Evolutionary conservation across 92 coral and sea anemone species (phyloP).

Genomic region (Porites rus): DNA sequence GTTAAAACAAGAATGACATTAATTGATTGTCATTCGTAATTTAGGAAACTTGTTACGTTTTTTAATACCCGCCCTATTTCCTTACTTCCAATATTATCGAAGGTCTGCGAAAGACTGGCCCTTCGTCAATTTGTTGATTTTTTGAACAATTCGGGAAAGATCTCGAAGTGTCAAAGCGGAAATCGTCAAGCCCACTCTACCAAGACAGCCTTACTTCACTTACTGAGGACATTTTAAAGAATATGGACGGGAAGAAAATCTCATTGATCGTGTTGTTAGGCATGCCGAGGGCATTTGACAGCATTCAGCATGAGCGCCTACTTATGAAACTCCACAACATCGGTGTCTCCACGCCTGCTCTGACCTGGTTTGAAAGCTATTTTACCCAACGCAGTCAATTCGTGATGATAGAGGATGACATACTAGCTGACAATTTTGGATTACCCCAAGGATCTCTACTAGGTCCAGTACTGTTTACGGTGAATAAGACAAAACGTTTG

Average conservation of each 20-base stretch:
- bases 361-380: constrained; percentile 10
- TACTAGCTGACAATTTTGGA: constrained; percentile 7
- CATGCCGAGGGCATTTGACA: constrained; percentile 36
- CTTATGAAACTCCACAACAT: constrained; percentile 8
- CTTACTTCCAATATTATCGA: too few species aligned
- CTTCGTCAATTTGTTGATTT: too few species aligned
- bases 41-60: too few species aligned
- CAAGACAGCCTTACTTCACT: constrained; percentile 36
- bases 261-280: constrained; percentile 15
- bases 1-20: too few species aligned
- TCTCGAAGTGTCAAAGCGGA: too few species aligned
- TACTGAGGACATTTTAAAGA: constrained; percentile 21
- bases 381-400: background rate
- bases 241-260: constrained; percentile 45
- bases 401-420: constrained; percentile 10
- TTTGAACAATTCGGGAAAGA: too few species aligned
- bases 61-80: too few species aligned
- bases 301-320: constrained; percentile 41
- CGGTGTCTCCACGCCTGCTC: constrained; percentile 9
- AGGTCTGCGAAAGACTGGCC: too few species aligned
- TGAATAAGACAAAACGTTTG: too few species aligned
- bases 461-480: background rate
- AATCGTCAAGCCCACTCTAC: too few species aligned
- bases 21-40: too few species aligned
- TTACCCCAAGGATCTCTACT: background rate